Percentiles rank a stretch among this genome's conserved stretches.
Conservation (phyloP, 2,113 vertebrate genomes). For the Merops nubicus region DNA sequence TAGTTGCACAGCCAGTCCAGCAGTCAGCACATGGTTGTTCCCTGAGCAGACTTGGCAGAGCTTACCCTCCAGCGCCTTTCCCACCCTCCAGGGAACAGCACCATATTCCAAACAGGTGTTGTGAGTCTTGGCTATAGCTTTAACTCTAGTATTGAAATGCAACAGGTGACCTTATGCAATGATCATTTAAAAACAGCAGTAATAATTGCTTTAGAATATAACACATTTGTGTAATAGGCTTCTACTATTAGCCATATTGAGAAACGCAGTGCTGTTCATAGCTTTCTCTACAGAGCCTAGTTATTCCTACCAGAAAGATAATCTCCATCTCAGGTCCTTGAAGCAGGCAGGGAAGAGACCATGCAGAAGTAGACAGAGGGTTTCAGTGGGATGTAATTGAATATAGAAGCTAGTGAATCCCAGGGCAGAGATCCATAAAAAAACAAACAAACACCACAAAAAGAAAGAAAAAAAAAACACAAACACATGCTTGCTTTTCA, state of each 20-base stretch:
- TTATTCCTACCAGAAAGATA: not conserved
- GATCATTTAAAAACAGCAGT: not conserved
- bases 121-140: not conserved
- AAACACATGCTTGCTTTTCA: not conserved
- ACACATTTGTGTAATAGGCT: rapidly evolving
- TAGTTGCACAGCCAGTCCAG: not conserved
- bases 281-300: not conserved
- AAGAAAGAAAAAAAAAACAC: no score
- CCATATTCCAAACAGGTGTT: not conserved
- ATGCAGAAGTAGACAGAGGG: not conserved
- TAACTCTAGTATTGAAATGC: not conserved
- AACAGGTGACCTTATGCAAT: not conserved
- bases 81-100: not conserved
- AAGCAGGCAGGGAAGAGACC: not conserved
- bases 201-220: not conserved
- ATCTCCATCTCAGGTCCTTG: not conserved
- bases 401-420: not conserved
- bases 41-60: not conserved
- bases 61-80: not conserved
- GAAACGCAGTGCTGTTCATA: not conserved
- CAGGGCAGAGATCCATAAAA: not conserved
- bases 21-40: not conserved
- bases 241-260: not conserved
- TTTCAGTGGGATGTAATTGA: not conserved
- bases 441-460: no score